Conservation (phyloP, 2,888 invertebrate genomes). For the Acanthococcus lagerstroemiae region DNA sequence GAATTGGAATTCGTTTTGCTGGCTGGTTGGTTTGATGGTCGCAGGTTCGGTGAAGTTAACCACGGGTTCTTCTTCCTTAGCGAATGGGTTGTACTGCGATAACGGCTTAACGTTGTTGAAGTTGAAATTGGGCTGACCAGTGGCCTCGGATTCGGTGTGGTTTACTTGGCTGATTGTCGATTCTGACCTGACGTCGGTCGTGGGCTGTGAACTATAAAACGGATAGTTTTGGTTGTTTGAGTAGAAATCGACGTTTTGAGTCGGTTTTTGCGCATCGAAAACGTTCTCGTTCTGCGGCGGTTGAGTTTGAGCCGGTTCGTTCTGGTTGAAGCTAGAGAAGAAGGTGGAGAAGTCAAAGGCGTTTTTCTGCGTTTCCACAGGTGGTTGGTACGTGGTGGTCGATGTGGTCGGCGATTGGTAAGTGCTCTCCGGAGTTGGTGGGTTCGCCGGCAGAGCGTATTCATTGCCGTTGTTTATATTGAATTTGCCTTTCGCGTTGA, state of each 20-base stretch:
- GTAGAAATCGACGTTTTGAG: not conserved
- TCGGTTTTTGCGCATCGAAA: not conserved
- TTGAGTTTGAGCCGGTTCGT: not conserved
- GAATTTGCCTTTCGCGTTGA: slow-evolving; percentile 16
- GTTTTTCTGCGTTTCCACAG: too few relatives aligned
- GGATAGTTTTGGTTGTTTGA: slow-evolving; percentile 13
- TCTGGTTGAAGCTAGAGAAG: slow-evolving; percentile 2
- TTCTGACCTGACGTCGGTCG: slow-evolving; percentile 16
- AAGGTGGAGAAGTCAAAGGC: too few relatives aligned
- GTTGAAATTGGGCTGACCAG: slow-evolving; percentile 23
- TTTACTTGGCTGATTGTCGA: slow-evolving; percentile 19
- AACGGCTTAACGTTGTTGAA: slow-evolving; percentile 33
- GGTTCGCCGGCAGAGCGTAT: not conserved
- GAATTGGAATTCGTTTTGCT: slow-evolving; percentile 32
- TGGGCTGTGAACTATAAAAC: not conserved
- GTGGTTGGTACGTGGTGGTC: not conserved
- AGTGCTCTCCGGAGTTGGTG: slow-evolving; percentile 2
- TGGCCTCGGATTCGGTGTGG: not conserved
- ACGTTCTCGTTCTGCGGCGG: slow-evolving; percentile 5
- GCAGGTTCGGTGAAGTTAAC: slow-evolving; percentile 34
- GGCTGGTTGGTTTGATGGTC: slow-evolving; percentile 38
- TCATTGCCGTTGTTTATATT: not conserved
- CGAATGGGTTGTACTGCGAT: slow-evolving; percentile 38
- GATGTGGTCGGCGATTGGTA: not conserved
- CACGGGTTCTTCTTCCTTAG: slow-evolving; percentile 39